Percentiles rank a stretch among this genome's conserved stretches.
These are phyloP conservation scores for Paramormyrops kingsleyae DNA, from an alignment of 2,113 vertebrate species.

Conservation along the genomic window DNA sequence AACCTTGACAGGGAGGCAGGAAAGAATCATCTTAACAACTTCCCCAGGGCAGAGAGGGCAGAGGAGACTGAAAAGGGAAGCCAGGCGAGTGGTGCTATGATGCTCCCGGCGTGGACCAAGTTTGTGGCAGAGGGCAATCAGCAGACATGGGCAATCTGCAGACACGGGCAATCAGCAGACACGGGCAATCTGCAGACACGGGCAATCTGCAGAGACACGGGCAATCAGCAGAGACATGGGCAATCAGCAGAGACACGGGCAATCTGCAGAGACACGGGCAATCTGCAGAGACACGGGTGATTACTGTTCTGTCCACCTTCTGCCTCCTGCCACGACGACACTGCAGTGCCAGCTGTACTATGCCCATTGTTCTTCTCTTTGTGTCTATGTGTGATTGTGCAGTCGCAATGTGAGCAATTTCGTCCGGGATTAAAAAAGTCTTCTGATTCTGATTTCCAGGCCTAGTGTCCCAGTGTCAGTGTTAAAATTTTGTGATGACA, in stretches of 20 bases:
- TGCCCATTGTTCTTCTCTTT: too few relatives aligned
- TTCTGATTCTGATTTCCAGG: not conserved
- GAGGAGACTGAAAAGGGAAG: not conserved
- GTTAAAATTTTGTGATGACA: not conserved
- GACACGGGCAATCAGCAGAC: too few relatives aligned
- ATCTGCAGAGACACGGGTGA: not conserved
- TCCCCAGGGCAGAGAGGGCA: not conserved
- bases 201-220: too few relatives aligned
- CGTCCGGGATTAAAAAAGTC: too few relatives aligned
- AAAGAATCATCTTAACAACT: not conserved
- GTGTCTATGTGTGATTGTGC: too few relatives aligned
- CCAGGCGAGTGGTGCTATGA: not conserved
- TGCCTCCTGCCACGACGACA: not conserved
- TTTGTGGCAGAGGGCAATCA: not conserved
- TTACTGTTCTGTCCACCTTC: not conserved
- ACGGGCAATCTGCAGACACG: too few relatives aligned
- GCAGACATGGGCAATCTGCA: not conserved
- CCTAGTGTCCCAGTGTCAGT: not conserved
- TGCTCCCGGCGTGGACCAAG: not conserved
- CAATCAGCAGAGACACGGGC: too few relatives aligned
- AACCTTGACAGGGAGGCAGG: not conserved
- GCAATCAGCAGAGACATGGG: too few relatives aligned
- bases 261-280: too few relatives aligned
- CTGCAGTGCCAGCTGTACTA: not conserved
- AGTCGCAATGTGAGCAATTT: too few relatives aligned